phyloP scores from a whole-genome alignment of 2,888 invertebrate genomes.

The Buathra laborator region DNA sequence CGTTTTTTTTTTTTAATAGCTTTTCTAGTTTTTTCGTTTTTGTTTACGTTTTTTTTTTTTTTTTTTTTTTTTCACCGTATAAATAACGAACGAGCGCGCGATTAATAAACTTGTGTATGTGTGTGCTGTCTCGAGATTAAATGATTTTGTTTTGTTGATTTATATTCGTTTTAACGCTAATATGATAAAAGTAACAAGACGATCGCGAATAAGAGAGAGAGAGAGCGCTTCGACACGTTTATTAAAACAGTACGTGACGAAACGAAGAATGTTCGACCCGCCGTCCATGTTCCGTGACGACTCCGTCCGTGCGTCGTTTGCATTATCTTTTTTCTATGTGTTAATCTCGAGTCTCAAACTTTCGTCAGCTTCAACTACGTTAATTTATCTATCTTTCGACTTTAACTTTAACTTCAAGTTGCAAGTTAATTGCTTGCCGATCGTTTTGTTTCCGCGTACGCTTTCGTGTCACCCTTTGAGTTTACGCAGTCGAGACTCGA shows the following conservation, averaged over 20 bases:
- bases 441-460: background rate
- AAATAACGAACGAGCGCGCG: slow-evolving; percentile 61
- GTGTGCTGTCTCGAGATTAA: slow-evolving; percentile 50
- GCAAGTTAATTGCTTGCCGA: background rate
- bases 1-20: slow-evolving; percentile 33
- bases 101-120: slow-evolving; percentile 34
- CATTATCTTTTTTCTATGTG: background rate
- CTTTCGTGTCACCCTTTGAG: background rate
- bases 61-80: slow-evolving; percentile 18
- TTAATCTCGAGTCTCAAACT: slow-evolving; percentile 41
- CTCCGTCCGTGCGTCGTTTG: slow-evolving; percentile 21
- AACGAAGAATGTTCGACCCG: slow-evolving; percentile 61
- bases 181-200: slow-evolving; percentile 19
- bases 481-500: slow-evolving; percentile 23
- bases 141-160: slow-evolving; percentile 24
- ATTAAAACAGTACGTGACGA: background rate
- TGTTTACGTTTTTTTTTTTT: slow-evolving; percentile 42
- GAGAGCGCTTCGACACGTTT: slow-evolving; percentile 5
- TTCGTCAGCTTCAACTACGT: background rate
- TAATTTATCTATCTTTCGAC: slow-evolving; percentile 3
- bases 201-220: slow-evolving; percentile 1
- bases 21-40: slow-evolving; percentile 20
- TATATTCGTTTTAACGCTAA: background rate
- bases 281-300: slow-evolving; percentile 64
- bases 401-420: background rate